phyloP scores from a whole-genome alignment of 2,797 vertebrate genomes.

The Enteromius mattozi region DNA sequence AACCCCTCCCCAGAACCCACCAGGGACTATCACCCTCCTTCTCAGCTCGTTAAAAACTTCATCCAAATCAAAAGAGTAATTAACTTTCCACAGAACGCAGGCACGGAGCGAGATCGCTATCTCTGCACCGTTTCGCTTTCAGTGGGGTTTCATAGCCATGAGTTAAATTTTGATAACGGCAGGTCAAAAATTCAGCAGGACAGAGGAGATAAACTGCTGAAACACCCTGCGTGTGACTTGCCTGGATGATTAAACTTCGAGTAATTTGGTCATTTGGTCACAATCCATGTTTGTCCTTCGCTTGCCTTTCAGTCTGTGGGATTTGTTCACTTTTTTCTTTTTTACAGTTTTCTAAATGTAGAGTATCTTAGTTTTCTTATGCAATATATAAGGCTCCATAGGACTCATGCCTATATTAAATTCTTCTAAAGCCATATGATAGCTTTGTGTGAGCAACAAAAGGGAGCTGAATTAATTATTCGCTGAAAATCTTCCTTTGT shows the following conservation, averaged over 20 bases:
- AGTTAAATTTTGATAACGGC: slow-evolving; percentile 44
- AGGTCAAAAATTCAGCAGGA: slow-evolving; percentile 47
- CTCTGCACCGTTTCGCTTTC: slow-evolving; percentile 28
- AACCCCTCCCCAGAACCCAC: slow-evolving; percentile 20
- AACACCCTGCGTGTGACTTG: slow-evolving; percentile 21
- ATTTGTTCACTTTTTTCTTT: not conserved
- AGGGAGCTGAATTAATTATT: not conserved
- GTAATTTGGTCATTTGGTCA: slow-evolving; percentile 8
- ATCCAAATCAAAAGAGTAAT: slow-evolving; percentile 59
- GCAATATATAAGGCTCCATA: not conserved
- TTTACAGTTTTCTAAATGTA: not conserved
- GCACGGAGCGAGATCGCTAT: slow-evolving; percentile 43
- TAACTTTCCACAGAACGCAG: slow-evolving; percentile 37
- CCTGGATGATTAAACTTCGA: slow-evolving; percentile 19
- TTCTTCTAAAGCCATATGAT: not conserved
- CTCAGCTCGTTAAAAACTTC: slow-evolving; percentile 48
- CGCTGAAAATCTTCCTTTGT: not conserved
- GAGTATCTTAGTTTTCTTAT: not conserved
- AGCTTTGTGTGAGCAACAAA: not conserved
- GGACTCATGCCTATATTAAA: not conserved
- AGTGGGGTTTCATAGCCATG: slow-evolving; percentile 35
- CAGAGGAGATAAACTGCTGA: slow-evolving; percentile 16
- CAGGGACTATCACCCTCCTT: slow-evolving; percentile 37
- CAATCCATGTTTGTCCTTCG: slow-evolving; percentile 15
- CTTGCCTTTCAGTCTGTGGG: slow-evolving; percentile 22